These are phyloP conservation scores for Heliothis subflexa DNA, from an alignment of 1,140 invertebrate species.

Conservation along the genomic window DNA sequence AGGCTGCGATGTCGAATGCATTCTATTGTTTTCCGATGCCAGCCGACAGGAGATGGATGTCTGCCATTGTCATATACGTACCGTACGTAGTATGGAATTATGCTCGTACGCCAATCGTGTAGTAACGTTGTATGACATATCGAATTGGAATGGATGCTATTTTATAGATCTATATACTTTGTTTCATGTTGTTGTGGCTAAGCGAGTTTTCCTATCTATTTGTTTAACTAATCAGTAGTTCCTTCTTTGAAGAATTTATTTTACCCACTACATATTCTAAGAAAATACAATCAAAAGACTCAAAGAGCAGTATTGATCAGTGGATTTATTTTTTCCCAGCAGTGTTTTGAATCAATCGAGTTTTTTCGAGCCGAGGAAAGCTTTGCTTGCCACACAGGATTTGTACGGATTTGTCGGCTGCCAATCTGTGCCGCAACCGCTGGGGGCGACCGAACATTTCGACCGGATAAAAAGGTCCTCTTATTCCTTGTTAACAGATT, in stretches of 20 bases:
- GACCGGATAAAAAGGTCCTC: constrained; percentile 69
- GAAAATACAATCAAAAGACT: neutral
- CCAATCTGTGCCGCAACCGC: constrained; percentile 74
- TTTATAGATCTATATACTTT: constrained; percentile 21
- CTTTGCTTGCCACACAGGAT: constrained; percentile 65
- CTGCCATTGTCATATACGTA: constrained; percentile 39
- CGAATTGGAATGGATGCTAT: constrained; percentile 21
- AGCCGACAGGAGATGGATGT: constrained; percentile 65
- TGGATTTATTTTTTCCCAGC: constrained; percentile 46
- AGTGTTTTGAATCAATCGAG: constrained; percentile 72
- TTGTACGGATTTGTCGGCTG: constrained; percentile 76
- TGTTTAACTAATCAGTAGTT: too few relatives aligned
- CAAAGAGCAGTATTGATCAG: neutral
- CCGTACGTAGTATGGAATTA: constrained; percentile 26
- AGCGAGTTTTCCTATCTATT: neutral
- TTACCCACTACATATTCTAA: neutral
- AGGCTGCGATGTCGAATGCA: constrained; percentile 54
- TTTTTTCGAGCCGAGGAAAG: constrained; percentile 64
- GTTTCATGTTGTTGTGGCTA: neutral
- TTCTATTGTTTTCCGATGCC: constrained; percentile 69
- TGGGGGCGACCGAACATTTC: constrained; percentile 71
- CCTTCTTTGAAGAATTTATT: too few relatives aligned
- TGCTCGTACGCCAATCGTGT: constrained; percentile 7
- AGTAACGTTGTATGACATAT: constrained; percentile 7
- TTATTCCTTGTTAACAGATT: constrained; percentile 72